Percentiles rank a stretch among this genome's conserved stretches.
phyloP scores from a whole-genome alignment of 2,888 invertebrate species.

The Rhodophaea formosa region DNA sequence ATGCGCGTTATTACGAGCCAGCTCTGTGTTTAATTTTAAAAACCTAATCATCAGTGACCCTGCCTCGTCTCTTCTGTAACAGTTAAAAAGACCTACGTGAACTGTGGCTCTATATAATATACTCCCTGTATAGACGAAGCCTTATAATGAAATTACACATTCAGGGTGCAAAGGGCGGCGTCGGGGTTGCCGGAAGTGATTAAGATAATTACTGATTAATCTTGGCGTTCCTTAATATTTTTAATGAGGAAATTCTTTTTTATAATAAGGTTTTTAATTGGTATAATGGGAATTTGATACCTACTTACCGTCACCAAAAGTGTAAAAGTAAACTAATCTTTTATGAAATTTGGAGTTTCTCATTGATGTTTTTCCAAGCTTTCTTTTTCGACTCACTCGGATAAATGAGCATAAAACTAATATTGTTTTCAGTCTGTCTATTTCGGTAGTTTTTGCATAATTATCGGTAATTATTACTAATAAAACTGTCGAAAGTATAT shows the following conservation, averaged over 20 bases:
- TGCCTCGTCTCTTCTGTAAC: too few relatives aligned
- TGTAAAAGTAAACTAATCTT: background rate
- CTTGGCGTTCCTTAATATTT: constrained; percentile 12
- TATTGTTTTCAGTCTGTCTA: too few relatives aligned
- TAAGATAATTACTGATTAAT: constrained; percentile 18
- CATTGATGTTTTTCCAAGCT: background rate
- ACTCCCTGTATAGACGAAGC: background rate
- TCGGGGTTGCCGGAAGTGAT: constrained; percentile 13
- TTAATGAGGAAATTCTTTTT: constrained; percentile 1
- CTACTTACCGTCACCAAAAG: background rate
- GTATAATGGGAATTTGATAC: background rate
- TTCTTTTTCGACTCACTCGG: too few relatives aligned
- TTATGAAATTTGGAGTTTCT: background rate
- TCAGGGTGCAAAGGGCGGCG: constrained; percentile 10
- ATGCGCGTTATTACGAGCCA: too few relatives aligned
- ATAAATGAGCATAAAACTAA: too few relatives aligned
- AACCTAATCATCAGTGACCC: too few relatives aligned
- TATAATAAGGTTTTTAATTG: background rate
- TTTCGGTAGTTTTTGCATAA: too few relatives aligned
- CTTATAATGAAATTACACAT: constrained; percentile 16
- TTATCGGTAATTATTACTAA: too few relatives aligned
- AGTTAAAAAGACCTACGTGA: too few relatives aligned
- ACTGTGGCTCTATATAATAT: too few relatives aligned
- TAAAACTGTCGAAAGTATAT: too few relatives aligned
- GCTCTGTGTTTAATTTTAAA: too few relatives aligned